Conservation (phyloP, 2,113 vertebrate genomes). For the Sphaerodactylus townsendi region DNA sequence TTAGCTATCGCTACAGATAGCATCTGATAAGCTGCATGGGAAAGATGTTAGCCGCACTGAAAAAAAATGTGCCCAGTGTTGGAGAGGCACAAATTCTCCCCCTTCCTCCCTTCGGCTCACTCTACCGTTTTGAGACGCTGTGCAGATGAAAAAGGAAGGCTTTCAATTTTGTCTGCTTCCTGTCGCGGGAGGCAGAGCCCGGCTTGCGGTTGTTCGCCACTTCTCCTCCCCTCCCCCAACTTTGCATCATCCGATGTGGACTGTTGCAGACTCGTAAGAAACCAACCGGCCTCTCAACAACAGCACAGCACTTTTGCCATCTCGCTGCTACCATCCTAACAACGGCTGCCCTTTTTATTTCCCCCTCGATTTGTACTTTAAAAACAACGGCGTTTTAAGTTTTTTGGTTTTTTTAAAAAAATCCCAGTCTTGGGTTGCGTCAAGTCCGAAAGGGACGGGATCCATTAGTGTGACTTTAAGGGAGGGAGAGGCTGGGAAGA, state of each 20-base stretch:
- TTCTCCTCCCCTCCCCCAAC: background rate
- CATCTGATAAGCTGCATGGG: background rate
- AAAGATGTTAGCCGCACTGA: background rate
- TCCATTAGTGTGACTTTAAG: background rate
- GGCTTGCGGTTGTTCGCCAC: background rate
- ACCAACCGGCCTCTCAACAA: background rate
- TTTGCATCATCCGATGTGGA: background rate
- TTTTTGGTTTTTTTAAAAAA: background rate
- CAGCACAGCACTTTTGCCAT: slow-evolving; percentile 9
- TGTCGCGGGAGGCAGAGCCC: background rate
- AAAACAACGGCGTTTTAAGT: background rate
- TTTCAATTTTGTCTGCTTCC: background rate
- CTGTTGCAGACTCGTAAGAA: background rate
- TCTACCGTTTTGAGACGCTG: background rate
- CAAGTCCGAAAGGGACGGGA: background rate
- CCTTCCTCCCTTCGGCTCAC: background rate
- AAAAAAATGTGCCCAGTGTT: background rate
- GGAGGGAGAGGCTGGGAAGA: slow-evolving; percentile 8
- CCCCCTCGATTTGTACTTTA: background rate
- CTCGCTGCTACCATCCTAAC: slow-evolving; percentile 23
- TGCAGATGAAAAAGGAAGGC: slow-evolving; percentile 10
- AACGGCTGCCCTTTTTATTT: slow-evolving; percentile 7
- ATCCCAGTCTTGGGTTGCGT: background rate
- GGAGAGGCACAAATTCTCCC: background rate
- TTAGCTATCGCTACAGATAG: background rate